phyloP scores from a whole-genome alignment of 2,797 vertebrate genomes.

The Limosa lapponica region DNA sequence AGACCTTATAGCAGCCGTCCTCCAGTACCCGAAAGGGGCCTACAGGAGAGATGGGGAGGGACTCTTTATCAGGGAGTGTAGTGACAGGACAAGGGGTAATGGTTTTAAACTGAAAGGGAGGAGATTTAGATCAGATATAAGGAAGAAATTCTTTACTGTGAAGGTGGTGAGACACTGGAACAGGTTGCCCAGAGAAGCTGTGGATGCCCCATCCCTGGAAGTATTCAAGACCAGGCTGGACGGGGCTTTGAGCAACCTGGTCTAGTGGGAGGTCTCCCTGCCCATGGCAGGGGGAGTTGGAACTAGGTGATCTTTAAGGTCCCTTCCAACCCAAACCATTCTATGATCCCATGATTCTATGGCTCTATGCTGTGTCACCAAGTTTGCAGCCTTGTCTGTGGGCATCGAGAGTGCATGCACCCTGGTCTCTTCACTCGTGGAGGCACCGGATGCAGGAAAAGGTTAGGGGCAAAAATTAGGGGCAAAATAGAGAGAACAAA shows the following conservation, averaged over 20 bases:
- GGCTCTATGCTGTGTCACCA: fast-evolving
- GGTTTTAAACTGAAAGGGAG: neutral
- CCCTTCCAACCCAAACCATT: neutral
- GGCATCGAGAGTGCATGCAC: fast-evolving
- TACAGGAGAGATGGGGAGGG: neutral
- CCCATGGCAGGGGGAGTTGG: neutral
- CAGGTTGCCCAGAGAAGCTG: neutral
- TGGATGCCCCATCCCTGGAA: neutral
- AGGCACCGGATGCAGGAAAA: fast-evolving
- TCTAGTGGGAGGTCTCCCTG: neutral
- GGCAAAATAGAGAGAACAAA: fast-evolving
- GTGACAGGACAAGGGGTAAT: neutral
- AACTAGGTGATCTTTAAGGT: neutral
- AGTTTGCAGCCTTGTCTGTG: fast-evolving
- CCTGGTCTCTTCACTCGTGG: neutral
- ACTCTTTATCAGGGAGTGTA: neutral
- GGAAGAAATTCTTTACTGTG: neutral
- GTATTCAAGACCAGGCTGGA: neutral
- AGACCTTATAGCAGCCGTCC: neutral
- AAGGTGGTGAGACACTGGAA: neutral
- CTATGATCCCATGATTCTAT: neutral
- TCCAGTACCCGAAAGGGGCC: neutral
- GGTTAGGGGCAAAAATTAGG: too few species aligned
- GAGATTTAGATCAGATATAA: neutral
- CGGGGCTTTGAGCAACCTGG: neutral